These are phyloP conservation scores for Acomys russatus DNA, from an alignment of 2,797 vertebrate genomes.

Conservation along the genomic window DNA sequence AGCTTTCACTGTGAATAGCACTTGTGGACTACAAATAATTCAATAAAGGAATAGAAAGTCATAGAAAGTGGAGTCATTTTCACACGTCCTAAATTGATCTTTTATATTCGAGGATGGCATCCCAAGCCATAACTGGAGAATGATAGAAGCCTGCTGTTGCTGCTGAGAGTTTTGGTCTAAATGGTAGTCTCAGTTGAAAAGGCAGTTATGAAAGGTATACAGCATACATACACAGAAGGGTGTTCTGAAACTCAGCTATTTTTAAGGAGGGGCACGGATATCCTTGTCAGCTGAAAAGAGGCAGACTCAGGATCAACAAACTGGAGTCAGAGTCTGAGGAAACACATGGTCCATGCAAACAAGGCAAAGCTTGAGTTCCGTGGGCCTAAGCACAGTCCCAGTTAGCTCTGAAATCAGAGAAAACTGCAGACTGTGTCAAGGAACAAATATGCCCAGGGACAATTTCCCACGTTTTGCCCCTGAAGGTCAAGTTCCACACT, in stretches of 20 bases:
- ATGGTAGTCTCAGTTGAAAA: constrained; percentile 1
- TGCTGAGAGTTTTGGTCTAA: background rate
- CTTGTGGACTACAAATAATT: constrained; percentile 44
- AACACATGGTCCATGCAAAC: background rate
- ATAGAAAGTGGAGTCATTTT: background rate
- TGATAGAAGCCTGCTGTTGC: background rate
- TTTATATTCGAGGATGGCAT: background rate
- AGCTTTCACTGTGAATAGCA: background rate
- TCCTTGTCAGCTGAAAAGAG: constrained; percentile 4
- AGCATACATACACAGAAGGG: background rate
- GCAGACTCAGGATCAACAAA: background rate
- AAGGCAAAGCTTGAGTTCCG: background rate
- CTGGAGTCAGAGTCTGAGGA: background rate
- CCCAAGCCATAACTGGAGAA: background rate
- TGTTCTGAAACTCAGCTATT: background rate
- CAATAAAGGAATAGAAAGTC: constrained; percentile 25
- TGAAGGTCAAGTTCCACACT: background rate
- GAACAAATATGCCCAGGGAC: background rate
- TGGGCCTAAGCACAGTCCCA: background rate
- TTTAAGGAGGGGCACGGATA: background rate
- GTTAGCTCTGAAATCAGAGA: background rate
- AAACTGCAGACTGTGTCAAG: background rate
- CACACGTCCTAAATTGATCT: constrained; percentile 21
- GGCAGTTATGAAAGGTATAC: background rate
- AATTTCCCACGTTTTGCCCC: background rate